A percentile compares a stretch with the other conserved stretches of the same genome.
Evolutionary conservation across 2,888 invertebrate species (phyloP).

Genomic region (Acleris holmiana): DNA sequence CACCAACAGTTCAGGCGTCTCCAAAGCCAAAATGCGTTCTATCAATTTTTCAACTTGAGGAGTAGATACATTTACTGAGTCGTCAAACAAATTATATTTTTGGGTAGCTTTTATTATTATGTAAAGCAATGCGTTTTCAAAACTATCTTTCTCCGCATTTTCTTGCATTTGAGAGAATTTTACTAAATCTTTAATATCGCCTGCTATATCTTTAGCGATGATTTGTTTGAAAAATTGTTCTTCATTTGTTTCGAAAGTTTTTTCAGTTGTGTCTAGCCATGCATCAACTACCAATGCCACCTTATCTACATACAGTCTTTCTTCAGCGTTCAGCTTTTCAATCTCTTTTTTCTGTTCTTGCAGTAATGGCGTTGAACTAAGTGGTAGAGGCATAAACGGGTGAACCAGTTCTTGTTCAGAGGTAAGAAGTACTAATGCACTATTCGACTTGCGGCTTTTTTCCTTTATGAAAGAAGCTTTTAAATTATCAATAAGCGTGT

Average conservation of each 20-base stretch:
- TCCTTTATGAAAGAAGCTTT: conserved; percentile 1
- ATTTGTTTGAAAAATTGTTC: conserved; percentile 53
- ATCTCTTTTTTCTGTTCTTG: conserved; percentile 41
- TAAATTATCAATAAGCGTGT: conserved; percentile 32
- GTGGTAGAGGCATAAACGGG: conserved; percentile 33
- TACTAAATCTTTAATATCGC: conserved; percentile 53
- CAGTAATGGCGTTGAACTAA: conserved; percentile 51
- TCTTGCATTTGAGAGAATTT: conserved; percentile 47
- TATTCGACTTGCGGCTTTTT: conserved; percentile 36
- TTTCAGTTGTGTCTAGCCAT: conserved; percentile 57
- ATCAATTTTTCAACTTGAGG: conserved; percentile 49
- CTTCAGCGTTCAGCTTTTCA: conserved; percentile 49
- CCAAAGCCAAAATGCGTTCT: conserved; percentile 45
- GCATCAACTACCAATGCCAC: conserved; percentile 46
- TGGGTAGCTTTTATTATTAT: conserved; percentile 56
- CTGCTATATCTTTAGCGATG: conserved; percentile 55
- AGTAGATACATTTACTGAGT: conserved; percentile 42
- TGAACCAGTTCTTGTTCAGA: conserved; percentile 43
- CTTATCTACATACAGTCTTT: conserved; percentile 48
- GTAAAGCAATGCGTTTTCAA: conserved; percentile 45
- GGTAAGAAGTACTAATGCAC: conserved; percentile 48
- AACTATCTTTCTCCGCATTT: conserved; percentile 42
- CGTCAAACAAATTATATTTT: conserved; percentile 51
- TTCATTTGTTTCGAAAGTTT: conserved; percentile 44
- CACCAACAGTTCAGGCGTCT: conserved; percentile 48